phyloP scores from a whole-genome alignment of 2,113 vertebrate species.

The Apaloderma vittatum region DNA sequence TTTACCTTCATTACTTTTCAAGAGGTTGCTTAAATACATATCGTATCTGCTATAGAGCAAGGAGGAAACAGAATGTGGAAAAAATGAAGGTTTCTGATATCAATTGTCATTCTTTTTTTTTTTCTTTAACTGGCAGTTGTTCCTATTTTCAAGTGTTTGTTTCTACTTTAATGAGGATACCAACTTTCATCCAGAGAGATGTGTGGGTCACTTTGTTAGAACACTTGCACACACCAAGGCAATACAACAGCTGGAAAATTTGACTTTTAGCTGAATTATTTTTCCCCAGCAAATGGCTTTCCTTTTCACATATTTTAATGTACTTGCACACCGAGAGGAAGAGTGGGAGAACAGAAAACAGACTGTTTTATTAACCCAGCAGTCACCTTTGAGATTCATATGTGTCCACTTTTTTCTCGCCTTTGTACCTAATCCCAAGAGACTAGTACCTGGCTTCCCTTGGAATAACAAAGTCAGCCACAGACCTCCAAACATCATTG shows the following conservation, averaged over 20 bases:
- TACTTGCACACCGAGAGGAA: slow-evolving; percentile 87
- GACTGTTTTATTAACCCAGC: slow-evolving; percentile 88
- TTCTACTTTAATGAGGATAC: slow-evolving; percentile 86
- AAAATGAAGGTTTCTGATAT: slow-evolving; percentile 35
- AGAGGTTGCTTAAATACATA: slow-evolving; percentile 62
- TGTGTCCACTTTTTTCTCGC: slow-evolving; percentile 80
- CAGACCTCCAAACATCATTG: slow-evolving; percentile 87
- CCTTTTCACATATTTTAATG: slow-evolving; percentile 89
- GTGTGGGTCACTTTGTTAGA: slow-evolving; percentile 81
- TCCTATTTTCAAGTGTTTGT: slow-evolving; percentile 85
- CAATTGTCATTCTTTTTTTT: slow-evolving; percentile 39
- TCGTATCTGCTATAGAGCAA: not conserved
- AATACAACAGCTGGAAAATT: slow-evolving; percentile 81
- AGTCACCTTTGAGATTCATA: slow-evolving; percentile 86
- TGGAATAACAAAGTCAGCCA: slow-evolving; percentile 86
- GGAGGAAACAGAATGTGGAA: slow-evolving; percentile 51
- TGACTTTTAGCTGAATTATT: slow-evolving; percentile 84
- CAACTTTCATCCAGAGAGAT: slow-evolving; percentile 84
- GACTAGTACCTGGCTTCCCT: slow-evolving; percentile 85
- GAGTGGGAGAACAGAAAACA: slow-evolving; percentile 87
- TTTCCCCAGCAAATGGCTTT: slow-evolving; percentile 82
- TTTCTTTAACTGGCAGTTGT: slow-evolving; percentile 73
- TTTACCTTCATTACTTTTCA: slow-evolving; percentile 73
- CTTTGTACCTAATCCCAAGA: slow-evolving; percentile 89
- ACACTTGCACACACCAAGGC: slow-evolving; percentile 73